Evolutionary conservation across 2,113 vertebrate species (phyloP), one percentile per base, ranked within the genome.

Genomic region (Stercorarius parasiticus): DNA sequence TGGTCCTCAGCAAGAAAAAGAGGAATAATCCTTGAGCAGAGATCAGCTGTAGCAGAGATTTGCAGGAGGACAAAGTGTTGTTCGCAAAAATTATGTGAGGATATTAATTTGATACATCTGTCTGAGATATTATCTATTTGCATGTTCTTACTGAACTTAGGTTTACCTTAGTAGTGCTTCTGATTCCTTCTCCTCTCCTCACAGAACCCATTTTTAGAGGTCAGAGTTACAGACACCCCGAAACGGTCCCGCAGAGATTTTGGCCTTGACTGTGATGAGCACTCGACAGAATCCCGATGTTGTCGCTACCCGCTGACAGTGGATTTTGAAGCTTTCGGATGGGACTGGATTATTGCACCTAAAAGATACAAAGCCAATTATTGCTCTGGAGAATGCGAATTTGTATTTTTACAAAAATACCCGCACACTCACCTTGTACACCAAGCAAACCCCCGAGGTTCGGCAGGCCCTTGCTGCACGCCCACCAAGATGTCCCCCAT

Each of bases 341-440:
- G 99, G 99, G 99, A 99, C 97, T 99, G 99, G 99, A 99, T 99
- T 98, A 99, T 99, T 9, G 99, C 99, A n/a, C 99, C 99, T 19
- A 99, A 99, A 92, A 98, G 99, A 98, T 99, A 99, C 97, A 99
- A 99, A 98, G 99, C 99, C 29, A 99, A 99, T 95, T 99, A 99
- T 70, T 99, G 99, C 98, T 99, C 99, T 1, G 99, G 99, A 95
- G 99, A 99, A 98, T 99, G 99, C 43, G 99, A 99, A 98, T 99
- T 99, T 97, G 99, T 99, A 88, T 99, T 99, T 98, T 97, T 99
- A 98, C 99, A 99, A 98, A 99, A 99, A 96, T 99, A 99, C 94
- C 99, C 99, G 0, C 99, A 99, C 97, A 99, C 99, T 74, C 99
- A 99, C 97, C 98, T 99, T 10, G 99, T 99, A 58, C 99, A 99